Evolutionary conservation across 2,113 vertebrate species (phyloP).

Genomic region (rat (Rattus norvegicus)): DNA sequence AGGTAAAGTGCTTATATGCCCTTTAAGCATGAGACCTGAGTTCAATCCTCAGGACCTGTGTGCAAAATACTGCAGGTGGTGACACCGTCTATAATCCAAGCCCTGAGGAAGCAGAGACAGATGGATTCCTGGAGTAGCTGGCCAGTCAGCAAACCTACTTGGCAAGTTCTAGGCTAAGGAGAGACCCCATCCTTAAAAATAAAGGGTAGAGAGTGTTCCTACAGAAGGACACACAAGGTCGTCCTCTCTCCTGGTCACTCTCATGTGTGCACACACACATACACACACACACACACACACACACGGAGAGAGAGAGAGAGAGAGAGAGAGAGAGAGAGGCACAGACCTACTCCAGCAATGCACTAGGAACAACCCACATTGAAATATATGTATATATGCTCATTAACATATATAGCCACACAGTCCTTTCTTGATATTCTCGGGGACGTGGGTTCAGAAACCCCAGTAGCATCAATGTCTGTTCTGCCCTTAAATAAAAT

Average conservation of each 20-base stretch:
- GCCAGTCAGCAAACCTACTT: too few relatives aligned
- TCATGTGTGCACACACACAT: rapidly evolving
- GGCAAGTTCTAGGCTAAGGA: not conserved
- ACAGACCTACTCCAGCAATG: not conserved
- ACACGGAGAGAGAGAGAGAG: not conserved
- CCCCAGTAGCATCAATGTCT: not conserved
- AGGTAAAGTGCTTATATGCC: not conserved
- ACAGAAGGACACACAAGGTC: not conserved
- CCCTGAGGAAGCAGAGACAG: not conserved
- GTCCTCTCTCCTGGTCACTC: not conserved
- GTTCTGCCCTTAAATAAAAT: not conserved
- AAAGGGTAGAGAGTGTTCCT: not conserved
- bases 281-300: not conserved
- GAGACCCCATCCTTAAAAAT: too few relatives aligned
- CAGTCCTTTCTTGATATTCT: not conserved
- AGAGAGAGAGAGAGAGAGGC: too few relatives aligned
- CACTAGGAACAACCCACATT: not conserved
- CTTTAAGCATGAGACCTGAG: not conserved
- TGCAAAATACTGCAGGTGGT: not conserved
- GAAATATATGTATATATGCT: not conserved
- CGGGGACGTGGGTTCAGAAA: not conserved
- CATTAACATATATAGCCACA: not conserved
- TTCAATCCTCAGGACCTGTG: not conserved
- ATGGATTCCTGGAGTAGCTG: not conserved
- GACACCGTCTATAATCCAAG: not conserved